Conservation (phyloP, 2,113 vertebrate species). For the Ramphastos sulfuratus region DNA sequence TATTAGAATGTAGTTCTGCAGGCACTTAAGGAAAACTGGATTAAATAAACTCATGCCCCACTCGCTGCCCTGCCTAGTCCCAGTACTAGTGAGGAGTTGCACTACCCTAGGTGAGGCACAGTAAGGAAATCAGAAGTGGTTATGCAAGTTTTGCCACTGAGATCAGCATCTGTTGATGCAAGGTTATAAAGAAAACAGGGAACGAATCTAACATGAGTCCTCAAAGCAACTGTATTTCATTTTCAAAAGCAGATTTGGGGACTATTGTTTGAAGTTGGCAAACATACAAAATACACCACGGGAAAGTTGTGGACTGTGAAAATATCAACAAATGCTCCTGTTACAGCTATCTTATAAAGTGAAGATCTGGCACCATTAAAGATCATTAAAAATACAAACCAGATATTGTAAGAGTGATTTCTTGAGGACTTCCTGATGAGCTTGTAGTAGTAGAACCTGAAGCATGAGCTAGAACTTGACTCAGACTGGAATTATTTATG, state of each 20-base stretch:
- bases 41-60: neutral
- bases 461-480: slow-evolving; percentile 90
- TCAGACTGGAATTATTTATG: slow-evolving; percentile 94
- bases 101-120: neutral
- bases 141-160: fast-evolving
- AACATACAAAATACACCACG: fast-evolving
- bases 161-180: neutral
- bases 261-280: neutral
- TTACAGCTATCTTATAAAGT: neutral
- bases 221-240: neutral
- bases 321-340: neutral
- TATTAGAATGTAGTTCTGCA: neutral
- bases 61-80: neutral
- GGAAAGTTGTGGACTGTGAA: neutral
- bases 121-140: neutral
- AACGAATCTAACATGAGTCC: fast-evolving
- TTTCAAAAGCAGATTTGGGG: neutral
- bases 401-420: slow-evolving; percentile 97
- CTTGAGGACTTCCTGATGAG: slow-evolving; percentile 84
- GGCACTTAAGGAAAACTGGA: neutral
- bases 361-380: neutral
- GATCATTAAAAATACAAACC: slow-evolving; percentile 75
- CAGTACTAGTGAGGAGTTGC: neutral
- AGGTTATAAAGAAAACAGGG: neutral
- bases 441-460: slow-evolving; percentile 64